Percentiles rank a stretch among this genome's conserved stretches.
These are phyloP conservation scores for Muscicapa striata DNA, from an alignment of 2,797 vertebrate genomes.

Conservation along the genomic window DNA sequence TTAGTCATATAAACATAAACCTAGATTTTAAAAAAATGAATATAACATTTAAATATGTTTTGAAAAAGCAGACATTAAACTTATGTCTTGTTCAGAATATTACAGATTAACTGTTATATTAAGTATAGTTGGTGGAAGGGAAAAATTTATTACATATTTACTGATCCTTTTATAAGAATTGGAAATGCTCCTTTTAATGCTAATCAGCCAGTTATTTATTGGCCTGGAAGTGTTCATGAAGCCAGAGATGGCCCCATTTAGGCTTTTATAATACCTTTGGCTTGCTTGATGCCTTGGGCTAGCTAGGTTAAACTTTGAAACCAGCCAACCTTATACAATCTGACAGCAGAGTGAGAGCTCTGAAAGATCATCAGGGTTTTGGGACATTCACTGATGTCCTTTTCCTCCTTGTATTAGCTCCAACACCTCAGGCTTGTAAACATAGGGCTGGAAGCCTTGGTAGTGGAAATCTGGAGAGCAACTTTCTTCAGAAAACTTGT, in stretches of 20 bases:
- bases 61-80: neutral
- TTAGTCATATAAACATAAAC: neutral
- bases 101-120: neutral
- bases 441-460: neutral
- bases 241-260: neutral
- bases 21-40: neutral
- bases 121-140: neutral
- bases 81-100: neutral
- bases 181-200: neutral
- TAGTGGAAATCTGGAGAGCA: neutral
- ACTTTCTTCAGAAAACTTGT: neutral
- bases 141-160: neutral
- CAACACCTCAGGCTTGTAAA: neutral
- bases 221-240: neutral
- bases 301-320: neutral
- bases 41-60: neutral
- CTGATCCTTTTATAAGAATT: neutral
- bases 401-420: neutral
- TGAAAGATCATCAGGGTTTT: neutral
- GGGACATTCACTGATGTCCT: neutral
- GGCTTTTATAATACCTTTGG: neutral
- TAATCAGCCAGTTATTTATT: neutral
- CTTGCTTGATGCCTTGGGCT: neutral
- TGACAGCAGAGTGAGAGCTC: neutral
- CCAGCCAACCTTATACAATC: neutral